phyloP scores from a whole-genome alignment of 1,140 invertebrate species.

The Sitobion miscanthi region DNA sequence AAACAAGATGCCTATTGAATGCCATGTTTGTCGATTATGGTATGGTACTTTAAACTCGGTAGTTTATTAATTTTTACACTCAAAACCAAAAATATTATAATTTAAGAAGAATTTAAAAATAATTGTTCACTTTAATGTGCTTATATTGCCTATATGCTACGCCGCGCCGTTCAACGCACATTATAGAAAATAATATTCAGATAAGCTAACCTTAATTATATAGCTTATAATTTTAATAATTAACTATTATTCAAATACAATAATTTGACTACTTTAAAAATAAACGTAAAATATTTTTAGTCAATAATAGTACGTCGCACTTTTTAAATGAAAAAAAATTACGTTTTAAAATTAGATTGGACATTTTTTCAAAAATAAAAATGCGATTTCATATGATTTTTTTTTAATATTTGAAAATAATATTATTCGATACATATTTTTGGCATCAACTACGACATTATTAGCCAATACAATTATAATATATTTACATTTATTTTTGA shows the following conservation, averaged over 20 bases:
- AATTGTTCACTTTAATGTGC: neutral
- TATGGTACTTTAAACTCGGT: neutral
- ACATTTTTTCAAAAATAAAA: neutral
- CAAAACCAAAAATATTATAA: neutral
- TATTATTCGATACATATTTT: neutral
- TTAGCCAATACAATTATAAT: neutral
- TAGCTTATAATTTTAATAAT: too few relatives aligned
- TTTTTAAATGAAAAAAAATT: neutral
- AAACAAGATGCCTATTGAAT: too few relatives aligned
- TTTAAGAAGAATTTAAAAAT: too few relatives aligned
- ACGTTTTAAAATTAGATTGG: neutral
- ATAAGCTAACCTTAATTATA: too few relatives aligned
- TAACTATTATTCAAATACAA: too few relatives aligned
- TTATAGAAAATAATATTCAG: too few relatives aligned
- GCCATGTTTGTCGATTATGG: too few relatives aligned
- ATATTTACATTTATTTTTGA: neutral
- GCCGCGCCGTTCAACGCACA: neutral
- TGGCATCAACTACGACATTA: neutral
- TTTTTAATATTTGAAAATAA: neutral
- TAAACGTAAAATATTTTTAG: neutral
- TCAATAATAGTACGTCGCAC: too few relatives aligned
- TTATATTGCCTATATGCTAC: neutral
- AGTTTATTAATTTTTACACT: neutral
- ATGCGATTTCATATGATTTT: neutral
- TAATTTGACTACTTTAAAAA: neutral